Base-by-base conservation (phyloP, 2,888 invertebrate genomes). In the Monochamus alternatus region DNA sequence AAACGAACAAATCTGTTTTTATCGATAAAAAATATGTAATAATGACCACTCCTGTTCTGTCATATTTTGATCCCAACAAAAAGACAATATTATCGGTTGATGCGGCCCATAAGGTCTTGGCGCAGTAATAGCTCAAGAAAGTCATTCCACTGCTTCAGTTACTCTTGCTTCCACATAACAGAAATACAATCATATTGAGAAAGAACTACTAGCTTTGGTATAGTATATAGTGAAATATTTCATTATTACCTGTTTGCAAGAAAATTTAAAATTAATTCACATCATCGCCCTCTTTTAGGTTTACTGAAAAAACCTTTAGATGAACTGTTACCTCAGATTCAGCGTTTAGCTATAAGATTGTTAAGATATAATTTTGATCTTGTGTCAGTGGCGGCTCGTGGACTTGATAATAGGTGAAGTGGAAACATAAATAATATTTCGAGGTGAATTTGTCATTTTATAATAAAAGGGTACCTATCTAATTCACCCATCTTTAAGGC, bases 1-100 rank as follows among this genome's bases (percentile, higher is more conserved):
- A 63, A 73, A 70, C 59, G 64, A 77, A 68, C 22, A 73, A 62
- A 12, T 44, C 22, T 64, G 74, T 52, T 76, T 78, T n/a, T 66
- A 71, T 51, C 14, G 38, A 3, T 30, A 3, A 75, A 75, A 10
- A 47, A 22, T 22, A 47, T 7, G 1, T 47, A 9, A 10, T 47
- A 47, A 47, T 10, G 10, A 9, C 47, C 47, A 47, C 47, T 47
- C 47, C 47, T 9, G 47, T 47, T 7, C 10, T 47, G 47, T 47
- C 47, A 47, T 47, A 47, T 47, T 47, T 47, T 47, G 47, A 47
- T 47, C 47, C 47, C 10, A 10, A 7, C 47, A 47, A 47, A 10
- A 2, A 47, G 2, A 47, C 47, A 7, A 10, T 47, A 47, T 10
- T 47, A 9, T 22, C 22, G 1, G 22, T 22, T 1, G 22, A 1